Conservation (phyloP, 1,140 invertebrate species). For the Aradophagus sp. region DNA sequence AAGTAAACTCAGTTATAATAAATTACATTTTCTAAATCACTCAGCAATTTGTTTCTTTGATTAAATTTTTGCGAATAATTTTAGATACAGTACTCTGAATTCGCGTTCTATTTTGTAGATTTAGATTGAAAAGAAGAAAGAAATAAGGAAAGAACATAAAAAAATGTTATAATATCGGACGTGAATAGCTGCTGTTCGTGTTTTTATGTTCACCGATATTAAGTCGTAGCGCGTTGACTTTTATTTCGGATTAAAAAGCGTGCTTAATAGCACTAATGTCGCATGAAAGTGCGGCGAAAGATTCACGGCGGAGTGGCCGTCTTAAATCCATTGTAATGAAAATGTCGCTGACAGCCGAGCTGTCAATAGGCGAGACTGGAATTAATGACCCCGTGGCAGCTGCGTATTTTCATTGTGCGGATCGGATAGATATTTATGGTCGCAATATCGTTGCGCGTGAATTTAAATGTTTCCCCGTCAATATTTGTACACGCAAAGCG, state of each 20-base stretch:
- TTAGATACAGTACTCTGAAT: no score
- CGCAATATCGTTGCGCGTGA: constrained; percentile 18
- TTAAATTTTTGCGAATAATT: no score
- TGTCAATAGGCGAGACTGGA: constrained; percentile 37
- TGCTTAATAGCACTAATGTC: constrained; percentile 34
- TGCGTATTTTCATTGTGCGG: constrained; percentile 30
- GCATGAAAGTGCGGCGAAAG: constrained; percentile 35
- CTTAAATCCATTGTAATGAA: constrained; percentile 53
- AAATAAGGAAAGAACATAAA: no score
- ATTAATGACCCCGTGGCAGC: constrained; percentile 41
- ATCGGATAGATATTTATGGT: constrained; percentile 39
- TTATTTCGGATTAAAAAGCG: constrained; percentile 36
- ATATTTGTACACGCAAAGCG: constrained; percentile 22
- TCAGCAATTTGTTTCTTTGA: no score
- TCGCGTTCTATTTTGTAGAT: no score
- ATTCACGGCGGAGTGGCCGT: constrained; percentile 34
- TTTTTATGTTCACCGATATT: neutral
- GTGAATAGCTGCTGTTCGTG: no score
- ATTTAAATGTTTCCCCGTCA: constrained; percentile 32
- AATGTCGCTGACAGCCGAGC: constrained; percentile 30
- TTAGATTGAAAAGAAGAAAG: no score
- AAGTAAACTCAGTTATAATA: no score
- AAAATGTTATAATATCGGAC: no score
- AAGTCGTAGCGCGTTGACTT: constrained; percentile 29
- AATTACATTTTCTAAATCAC: no score